phyloP scores from a whole-genome alignment of 2,888 invertebrate genomes.

The Agrotis puta region DNA sequence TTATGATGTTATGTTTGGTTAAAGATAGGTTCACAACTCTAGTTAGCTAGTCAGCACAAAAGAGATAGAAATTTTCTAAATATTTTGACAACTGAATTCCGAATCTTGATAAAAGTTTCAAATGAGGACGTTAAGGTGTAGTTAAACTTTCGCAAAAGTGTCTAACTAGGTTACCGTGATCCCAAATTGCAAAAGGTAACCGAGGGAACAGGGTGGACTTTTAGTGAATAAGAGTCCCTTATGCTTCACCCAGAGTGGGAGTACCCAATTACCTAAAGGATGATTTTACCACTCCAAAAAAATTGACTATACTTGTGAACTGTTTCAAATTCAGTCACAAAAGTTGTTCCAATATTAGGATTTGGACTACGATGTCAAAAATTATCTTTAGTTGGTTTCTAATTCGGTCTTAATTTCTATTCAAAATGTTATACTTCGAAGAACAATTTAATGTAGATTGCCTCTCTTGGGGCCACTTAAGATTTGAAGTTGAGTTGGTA shows the following conservation, averaged over 20 bases:
- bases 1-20: background rate
- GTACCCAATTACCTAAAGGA: too few relatives aligned
- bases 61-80: conserved; percentile 29
- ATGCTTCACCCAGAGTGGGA: too few relatives aligned
- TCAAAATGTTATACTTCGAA: conserved; percentile 26
- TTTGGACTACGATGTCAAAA: conserved; percentile 38
- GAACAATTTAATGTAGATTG: conserved; percentile 33
- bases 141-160: conserved; percentile 19
- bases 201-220: too few relatives aligned
- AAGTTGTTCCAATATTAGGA: conserved; percentile 54
- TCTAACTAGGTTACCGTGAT: too few relatives aligned
- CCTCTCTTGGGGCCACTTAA: conserved; percentile 7
- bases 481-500: conserved; percentile 3
- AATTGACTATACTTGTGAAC: too few relatives aligned
- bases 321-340: conserved; percentile 52
- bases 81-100: conserved; percentile 43
- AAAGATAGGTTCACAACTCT: conserved; percentile 20
- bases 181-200: too few relatives aligned
- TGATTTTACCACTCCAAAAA: too few relatives aligned
- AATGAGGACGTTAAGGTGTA: conserved; percentile 44
- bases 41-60: conserved; percentile 25
- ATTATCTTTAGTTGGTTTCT: conserved; percentile 39
- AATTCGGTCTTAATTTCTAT: conserved; percentile 44
- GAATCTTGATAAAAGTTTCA: conserved; percentile 47
- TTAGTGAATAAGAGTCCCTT: too few relatives aligned